A percentile compares a stretch with the other conserved stretches of the same genome.
Evolutionary conservation across 2,113 vertebrate genomes (phyloP).

Genomic region (Ammodytes marinus): DNA sequence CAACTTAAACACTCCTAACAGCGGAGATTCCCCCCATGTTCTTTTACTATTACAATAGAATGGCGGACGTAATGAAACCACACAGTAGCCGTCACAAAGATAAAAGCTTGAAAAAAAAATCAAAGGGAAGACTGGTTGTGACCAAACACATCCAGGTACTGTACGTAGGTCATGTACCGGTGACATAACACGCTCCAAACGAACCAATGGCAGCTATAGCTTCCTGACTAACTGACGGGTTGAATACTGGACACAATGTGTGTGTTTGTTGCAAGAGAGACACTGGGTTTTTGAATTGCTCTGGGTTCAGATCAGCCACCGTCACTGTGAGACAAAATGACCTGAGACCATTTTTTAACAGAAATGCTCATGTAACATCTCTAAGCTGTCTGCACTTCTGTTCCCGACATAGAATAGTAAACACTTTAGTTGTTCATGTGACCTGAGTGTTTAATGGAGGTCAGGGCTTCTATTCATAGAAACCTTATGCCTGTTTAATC

Average conservation of each 20-base stretch:
- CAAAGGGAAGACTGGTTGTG: neutral
- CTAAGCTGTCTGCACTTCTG: neutral
- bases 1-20: neutral
- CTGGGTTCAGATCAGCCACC: conserved; percentile 59
- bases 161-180: neutral
- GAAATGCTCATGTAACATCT: neutral
- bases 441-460: neutral
- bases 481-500: conserved; percentile 31
- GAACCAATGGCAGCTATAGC: conserved; percentile 73
- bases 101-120: conserved; percentile 13
- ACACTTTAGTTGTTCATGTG: neutral
- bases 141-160: conserved; percentile 2
- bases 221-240: neutral
- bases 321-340: neutral
- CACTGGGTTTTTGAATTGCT: neutral
- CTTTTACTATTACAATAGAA: neutral
- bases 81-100: neutral
- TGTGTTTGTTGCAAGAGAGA: conserved; percentile 11
- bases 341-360: neutral
- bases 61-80: neutral
- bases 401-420: neutral
- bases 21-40: neutral
- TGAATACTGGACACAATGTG: conserved; percentile 16
- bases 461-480: neutral
- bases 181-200: conserved; percentile 25